These are phyloP conservation scores for Forficula auricularia DNA, from an alignment of 1,140 invertebrate species.

Conservation along the genomic window DNA sequence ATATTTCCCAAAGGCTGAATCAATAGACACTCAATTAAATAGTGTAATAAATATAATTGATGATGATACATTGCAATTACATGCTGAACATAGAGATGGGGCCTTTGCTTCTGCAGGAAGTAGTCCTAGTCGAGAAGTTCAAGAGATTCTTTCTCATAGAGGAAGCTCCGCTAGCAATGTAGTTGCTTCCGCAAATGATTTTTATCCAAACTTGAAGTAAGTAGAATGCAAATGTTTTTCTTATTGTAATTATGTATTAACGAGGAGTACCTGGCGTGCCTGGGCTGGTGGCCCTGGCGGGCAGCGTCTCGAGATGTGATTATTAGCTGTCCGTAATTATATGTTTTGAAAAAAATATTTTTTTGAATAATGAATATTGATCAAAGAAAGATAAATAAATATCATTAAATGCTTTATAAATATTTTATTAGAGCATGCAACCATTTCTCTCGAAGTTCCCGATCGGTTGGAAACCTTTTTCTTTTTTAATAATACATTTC, in stretches of 20 bases:
- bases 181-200: constrained; percentile 19
- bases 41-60: not conserved
- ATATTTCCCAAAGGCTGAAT: constrained; percentile 1
- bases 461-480: too few species aligned
- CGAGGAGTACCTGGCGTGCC: too few species aligned
- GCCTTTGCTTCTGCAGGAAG: constrained; percentile 49
- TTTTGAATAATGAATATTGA: too few species aligned
- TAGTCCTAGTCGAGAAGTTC: constrained; percentile 70
- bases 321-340: too few species aligned
- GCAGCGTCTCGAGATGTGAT: too few species aligned
- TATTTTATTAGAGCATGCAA: too few species aligned
- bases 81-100: not conserved
- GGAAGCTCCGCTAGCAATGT: constrained; percentile 16
- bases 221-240: not conserved
- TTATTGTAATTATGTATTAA: too few species aligned
- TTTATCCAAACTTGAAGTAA: constrained; percentile 15
- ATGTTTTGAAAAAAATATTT: not conserved
- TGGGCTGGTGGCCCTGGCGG: too few species aligned
- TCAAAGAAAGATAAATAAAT: too few species aligned
- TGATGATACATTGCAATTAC: not conserved
- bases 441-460: too few species aligned
- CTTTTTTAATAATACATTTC: too few species aligned
- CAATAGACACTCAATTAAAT: not conserved
- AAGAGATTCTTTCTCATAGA: constrained; percentile 50
- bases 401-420: too few species aligned